Evolutionary conservation across 2,888 invertebrate species (phyloP).

Genomic region (Leucania comma): DNA sequence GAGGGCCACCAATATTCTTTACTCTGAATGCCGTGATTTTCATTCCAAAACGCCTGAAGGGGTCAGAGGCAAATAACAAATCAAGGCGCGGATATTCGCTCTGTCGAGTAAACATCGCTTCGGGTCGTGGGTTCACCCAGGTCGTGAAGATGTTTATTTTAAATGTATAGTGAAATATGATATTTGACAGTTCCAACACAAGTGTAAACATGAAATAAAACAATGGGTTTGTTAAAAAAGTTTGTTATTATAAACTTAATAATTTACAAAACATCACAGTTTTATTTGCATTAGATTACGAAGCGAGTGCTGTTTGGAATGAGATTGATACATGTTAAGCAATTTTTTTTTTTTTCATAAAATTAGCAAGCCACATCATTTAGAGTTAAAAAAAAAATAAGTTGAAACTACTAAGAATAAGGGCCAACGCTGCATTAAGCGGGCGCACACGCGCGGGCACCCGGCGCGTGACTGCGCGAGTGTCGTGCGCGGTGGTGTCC

Average conservation of each 20-base stretch:
- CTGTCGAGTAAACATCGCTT: not conserved
- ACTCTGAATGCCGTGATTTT: not conserved
- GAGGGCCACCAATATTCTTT: not conserved
- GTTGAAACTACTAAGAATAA: slow-evolving; percentile 2
- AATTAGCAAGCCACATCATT: slow-evolving; percentile 26
- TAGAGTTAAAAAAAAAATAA: slow-evolving; percentile 7
- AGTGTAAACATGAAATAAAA: slow-evolving; percentile 44
- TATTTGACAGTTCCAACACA: slow-evolving; percentile 32
- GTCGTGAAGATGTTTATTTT: not conserved
- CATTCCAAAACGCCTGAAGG: not conserved
- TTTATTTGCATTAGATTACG: slow-evolving; percentile 62
- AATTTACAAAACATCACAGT: slow-evolving; percentile 77
- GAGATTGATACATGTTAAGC: slow-evolving; percentile 36
- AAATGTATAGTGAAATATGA: slow-evolving; percentile 14
- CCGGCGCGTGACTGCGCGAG: no score
- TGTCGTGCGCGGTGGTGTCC: no score
- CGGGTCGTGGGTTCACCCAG: not conserved
- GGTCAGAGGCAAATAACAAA: no score
- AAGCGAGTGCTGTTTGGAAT: slow-evolving; percentile 61
- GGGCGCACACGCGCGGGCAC: no score
- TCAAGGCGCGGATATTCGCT: no score
- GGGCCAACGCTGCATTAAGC: no score
- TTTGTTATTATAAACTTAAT: slow-evolving; percentile 69
- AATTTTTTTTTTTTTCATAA: slow-evolving; percentile 8
- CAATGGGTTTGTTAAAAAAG: slow-evolving; percentile 65